Percentiles rank a stretch among this genome's conserved stretches.
These are phyloP conservation scores for Malthinus seriepunctatus DNA, from an alignment of 2,888 invertebrate species.

Conservation along the genomic window DNA sequence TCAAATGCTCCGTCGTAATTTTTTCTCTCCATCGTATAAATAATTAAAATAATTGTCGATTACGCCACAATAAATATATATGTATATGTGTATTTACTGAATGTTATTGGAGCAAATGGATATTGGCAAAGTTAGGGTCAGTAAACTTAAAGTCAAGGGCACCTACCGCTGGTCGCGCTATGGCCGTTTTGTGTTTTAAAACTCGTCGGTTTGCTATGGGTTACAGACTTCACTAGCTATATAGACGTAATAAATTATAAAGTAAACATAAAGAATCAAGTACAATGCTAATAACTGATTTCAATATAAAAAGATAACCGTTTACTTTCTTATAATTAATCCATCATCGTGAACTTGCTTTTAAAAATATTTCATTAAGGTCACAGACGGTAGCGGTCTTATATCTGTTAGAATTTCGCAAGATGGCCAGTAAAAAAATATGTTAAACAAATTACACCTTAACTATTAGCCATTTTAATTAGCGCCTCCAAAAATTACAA, in stretches of 20 bases:
- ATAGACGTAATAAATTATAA: not conserved
- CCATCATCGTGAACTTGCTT: no score
- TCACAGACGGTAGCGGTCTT: no score
- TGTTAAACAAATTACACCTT: no score
- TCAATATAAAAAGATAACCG: not conserved
- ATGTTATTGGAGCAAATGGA: conserved; percentile 25
- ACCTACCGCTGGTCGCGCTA: conserved; percentile 47
- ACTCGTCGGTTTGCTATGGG: conserved; percentile 5
- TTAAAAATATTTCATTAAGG: no score
- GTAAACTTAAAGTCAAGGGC: conserved; percentile 55
- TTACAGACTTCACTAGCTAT: conserved; percentile 2
- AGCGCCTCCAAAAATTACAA: no score
- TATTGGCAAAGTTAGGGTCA: conserved; percentile 51
- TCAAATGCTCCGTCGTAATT: no score
- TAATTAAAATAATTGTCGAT: no score
- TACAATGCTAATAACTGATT: not conserved
- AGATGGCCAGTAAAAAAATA: no score
- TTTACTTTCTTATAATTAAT: no score
- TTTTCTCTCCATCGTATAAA: no score
- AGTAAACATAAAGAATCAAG: not conserved
- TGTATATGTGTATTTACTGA: conserved; percentile 10
- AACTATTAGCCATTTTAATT: no score
- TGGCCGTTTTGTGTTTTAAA: conserved; percentile 39
- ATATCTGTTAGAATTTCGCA: no score
- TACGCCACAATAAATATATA: conserved; percentile 6